These are phyloP conservation scores for Terebella lapidaria DNA, from an alignment of 2,888 invertebrate species.

Conservation along the genomic window DNA sequence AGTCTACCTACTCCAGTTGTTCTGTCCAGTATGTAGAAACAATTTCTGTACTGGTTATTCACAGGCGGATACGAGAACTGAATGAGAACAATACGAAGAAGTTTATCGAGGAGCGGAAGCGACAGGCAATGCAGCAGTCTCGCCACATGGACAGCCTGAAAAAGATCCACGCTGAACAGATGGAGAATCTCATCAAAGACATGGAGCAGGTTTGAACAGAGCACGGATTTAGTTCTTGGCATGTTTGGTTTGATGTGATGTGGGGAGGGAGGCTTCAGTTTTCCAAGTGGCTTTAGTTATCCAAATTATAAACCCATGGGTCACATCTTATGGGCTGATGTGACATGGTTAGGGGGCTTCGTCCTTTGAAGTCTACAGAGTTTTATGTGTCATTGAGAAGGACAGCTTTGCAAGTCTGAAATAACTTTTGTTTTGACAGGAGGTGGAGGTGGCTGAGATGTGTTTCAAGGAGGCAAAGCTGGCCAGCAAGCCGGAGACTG, in stretches of 20 bases:
- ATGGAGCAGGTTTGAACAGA: conserved; percentile 18
- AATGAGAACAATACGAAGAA: conserved; percentile 97
- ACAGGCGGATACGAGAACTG: conserved; percentile 72
- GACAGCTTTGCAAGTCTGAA: too few species aligned
- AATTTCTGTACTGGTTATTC: not conserved
- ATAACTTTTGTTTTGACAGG: conserved; percentile 30
- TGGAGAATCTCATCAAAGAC: conserved; percentile 68
- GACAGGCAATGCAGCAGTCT: conserved; percentile 43
- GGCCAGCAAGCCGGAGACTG: conserved; percentile 50
- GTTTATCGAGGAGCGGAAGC: conserved; percentile 83
- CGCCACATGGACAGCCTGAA: conserved; percentile 46
- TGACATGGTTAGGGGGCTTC: too few species aligned
- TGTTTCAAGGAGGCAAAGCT: conserved; percentile 47
- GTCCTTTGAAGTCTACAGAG: too few species aligned
- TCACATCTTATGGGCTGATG: not conserved
- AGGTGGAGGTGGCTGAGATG: conserved; percentile 44
- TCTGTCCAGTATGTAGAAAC: too few species aligned
- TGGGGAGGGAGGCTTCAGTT: too few species aligned
- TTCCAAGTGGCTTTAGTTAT: not conserved
- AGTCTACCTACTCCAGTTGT: not conserved
- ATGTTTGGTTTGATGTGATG: too few species aligned
- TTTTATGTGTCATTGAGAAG: too few species aligned
- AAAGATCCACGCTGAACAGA: conserved; percentile 59
- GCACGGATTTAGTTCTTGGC: not conserved
- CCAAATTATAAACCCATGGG: not conserved